Evolutionary conservation across 2,888 invertebrate genomes (phyloP).

Genomic region (Lomographa bimaculata): DNA sequence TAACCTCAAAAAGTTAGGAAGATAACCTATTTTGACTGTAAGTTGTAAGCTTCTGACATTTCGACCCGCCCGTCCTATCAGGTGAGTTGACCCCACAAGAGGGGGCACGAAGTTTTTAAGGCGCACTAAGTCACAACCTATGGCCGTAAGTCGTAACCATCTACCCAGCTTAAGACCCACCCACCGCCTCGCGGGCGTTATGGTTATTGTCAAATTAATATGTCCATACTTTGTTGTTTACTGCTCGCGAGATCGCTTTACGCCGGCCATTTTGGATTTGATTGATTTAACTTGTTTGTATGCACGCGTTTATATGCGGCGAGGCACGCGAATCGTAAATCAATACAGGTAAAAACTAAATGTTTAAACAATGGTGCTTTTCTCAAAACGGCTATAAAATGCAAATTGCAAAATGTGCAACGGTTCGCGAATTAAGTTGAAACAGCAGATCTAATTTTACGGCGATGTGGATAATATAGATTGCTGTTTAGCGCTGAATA

Average conservation of each 20-base stretch:
- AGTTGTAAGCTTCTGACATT: slow-evolving; percentile 5
- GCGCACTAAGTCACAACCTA: slow-evolving; percentile 35
- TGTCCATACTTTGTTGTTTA: slow-evolving; percentile 63
- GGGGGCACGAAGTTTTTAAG: slow-evolving; percentile 44
- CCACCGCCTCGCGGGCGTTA: slow-evolving; percentile 33
- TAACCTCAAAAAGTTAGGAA: slow-evolving; percentile 10
- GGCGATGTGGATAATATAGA: slow-evolving; percentile 1
- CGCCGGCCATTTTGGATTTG: slow-evolving; percentile 43
- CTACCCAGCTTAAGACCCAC: slow-evolving; percentile 18
- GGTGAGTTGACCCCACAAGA: slow-evolving; percentile 34
- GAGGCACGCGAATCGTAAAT: slow-evolving; percentile 27
- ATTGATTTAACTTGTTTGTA: slow-evolving; percentile 38
- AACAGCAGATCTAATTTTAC: slow-evolving; percentile 9
- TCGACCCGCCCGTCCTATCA: slow-evolving; percentile 23
- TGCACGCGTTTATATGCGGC: slow-evolving; percentile 21
- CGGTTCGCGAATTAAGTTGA: slow-evolving; percentile 13
- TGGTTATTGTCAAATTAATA: slow-evolving; percentile 62
- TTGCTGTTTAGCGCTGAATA: background rate
- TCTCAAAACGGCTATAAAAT: slow-evolving; percentile 26
- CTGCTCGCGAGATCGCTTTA: slow-evolving; percentile 47
- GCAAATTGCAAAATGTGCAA: slow-evolving; percentile 19
- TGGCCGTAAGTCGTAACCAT: slow-evolving; percentile 13
- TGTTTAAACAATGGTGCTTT: slow-evolving; percentile 27
- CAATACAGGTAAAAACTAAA: slow-evolving; percentile 25
- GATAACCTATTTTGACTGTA: slow-evolving; percentile 6